These are phyloP conservation scores for Aegithalos caudatus DNA, from an alignment of 2,113 vertebrate species.

Conservation along the genomic window DNA sequence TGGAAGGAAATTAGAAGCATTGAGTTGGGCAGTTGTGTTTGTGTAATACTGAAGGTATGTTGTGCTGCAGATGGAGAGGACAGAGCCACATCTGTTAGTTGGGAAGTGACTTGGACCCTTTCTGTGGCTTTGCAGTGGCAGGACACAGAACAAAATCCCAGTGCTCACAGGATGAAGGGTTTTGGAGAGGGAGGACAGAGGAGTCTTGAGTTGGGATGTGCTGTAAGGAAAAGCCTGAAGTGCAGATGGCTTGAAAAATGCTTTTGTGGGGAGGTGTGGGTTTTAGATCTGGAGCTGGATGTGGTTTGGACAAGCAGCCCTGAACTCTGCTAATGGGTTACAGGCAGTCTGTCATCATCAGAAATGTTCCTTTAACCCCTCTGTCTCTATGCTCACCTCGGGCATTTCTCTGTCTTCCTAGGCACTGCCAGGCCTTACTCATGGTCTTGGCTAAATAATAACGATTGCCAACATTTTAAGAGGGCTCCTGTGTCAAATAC, in stretches of 20 bases:
- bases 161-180: fast-evolving
- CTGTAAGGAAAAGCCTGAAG: neutral
- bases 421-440: neutral
- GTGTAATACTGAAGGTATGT: neutral
- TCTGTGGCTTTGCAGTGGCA: neutral
- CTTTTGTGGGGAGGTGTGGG: neutral
- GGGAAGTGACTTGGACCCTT: neutral
- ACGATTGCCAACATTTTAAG: neutral
- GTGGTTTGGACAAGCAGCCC: neutral
- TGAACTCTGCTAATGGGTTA: neutral
- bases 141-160: neutral
- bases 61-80: neutral
- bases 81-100: neutral
- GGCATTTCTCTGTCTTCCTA: neutral
- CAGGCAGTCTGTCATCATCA: neutral
- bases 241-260: neutral
- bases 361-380: neutral
- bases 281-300: neutral
- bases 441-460: neutral
- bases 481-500: neutral
- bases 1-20: neutral
- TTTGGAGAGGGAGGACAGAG: neutral
- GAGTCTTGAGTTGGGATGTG: neutral
- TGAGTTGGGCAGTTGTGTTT: neutral
- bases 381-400: fast-evolving